Conservation (phyloP, 2,113 vertebrate species). For the Anseranas semipalmata region DNA sequence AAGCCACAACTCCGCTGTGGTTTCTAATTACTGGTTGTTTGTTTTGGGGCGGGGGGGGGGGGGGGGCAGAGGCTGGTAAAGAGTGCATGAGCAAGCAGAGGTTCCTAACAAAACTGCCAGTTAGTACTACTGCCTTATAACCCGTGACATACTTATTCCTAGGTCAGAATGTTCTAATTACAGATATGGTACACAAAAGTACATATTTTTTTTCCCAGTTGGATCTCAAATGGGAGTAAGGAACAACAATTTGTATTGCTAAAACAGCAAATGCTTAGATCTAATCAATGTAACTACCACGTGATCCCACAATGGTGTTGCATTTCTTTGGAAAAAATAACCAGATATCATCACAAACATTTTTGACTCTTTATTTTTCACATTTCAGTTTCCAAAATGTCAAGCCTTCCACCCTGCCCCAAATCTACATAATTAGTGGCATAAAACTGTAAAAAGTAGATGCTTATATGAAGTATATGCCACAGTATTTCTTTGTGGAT, state of each 20-base stretch:
- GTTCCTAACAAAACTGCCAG: background rate
- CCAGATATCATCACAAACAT: background rate
- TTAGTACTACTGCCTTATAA: background rate
- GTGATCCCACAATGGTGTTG: background rate
- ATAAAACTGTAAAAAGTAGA: background rate
- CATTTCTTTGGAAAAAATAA: constrained; percentile 21
- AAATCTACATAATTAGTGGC: background rate
- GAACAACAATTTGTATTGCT: background rate
- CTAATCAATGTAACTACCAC: background rate
- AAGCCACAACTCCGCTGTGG: background rate
- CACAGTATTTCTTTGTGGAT: background rate
- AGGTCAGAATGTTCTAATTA: background rate
- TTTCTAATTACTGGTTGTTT: background rate
- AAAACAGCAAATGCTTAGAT: constrained; percentile 12
- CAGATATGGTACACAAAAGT: background rate
- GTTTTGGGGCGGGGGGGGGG: no score
- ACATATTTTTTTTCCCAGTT: fast-evolving
- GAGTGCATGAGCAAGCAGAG: background rate
- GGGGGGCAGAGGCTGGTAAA: background rate
- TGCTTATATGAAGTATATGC: background rate
- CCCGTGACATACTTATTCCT: background rate
- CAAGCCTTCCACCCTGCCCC: background rate
- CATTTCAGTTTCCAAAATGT: constrained; percentile 5
- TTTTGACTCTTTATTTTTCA: constrained; percentile 14
- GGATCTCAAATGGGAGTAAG: background rate